Percentiles rank a stretch among this genome's conserved stretches.
Conservation (phyloP, 2,113 vertebrate genomes). For the Cephalopterus ornatus region DNA sequence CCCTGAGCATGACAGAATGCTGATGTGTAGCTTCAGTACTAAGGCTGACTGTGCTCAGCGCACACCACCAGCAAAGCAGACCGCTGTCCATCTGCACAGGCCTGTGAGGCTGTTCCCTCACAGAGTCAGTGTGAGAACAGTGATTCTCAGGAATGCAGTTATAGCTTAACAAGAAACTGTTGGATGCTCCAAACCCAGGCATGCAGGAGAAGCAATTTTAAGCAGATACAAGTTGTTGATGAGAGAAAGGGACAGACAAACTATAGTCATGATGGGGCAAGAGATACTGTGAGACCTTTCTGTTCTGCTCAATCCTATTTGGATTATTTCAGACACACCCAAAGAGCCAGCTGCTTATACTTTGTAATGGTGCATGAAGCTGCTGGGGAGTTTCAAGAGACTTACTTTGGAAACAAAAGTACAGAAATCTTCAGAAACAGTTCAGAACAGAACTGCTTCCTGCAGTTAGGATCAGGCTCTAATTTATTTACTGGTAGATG, state of each 20-base stretch:
- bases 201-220: neutral
- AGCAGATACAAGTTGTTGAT: neutral
- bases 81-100: neutral
- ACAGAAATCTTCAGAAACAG: neutral
- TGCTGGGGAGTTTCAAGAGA: neutral
- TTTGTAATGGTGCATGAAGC: neutral
- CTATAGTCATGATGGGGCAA: neutral
- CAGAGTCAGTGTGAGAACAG: neutral
- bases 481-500: neutral
- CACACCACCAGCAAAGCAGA: neutral
- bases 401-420: neutral
- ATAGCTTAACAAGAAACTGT: neutral
- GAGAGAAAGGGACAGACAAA: neutral
- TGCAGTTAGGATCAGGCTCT: neutral
- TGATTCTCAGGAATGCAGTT: neutral
- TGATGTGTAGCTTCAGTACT: neutral
- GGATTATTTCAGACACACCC: neutral
- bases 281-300: neutral
- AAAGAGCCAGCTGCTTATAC: neutral
- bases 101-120: neutral
- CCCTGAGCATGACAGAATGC: fast-evolving
- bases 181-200: neutral
- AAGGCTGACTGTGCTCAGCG: neutral
- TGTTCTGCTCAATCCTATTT: neutral
- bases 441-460: neutral